Evolutionary conservation across 1,140 invertebrate species (phyloP), one percentile per base, ranked within the genome.

Genomic region (Platyura marginata): DNA sequence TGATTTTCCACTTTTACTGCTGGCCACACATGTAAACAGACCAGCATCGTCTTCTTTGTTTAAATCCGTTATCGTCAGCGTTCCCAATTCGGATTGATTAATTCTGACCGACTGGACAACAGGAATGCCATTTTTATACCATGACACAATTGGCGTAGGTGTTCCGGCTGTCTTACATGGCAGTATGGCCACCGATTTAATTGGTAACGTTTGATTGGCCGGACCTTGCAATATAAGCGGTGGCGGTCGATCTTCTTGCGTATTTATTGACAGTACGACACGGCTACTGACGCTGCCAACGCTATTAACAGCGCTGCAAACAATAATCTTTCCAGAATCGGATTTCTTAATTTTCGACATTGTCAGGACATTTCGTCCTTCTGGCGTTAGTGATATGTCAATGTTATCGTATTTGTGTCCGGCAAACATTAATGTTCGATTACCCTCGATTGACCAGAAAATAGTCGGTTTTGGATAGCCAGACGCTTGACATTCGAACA

Each of bases 211-310:
- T 71, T 94, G 90, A 67, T 94, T 93, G 49, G 81, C 77, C 33
- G 89, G 88, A 22, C 87, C 88, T 49, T 79, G 67, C 47, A 75
- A 71, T 53, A 95, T 93, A 45, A 92, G 76, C 42, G 90, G 90
- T 32, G 90, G 90, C 46, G 85, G 83, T 45, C 72, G 62, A 56
- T 80, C 77, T 57, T 80, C 78, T 62, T 76, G 74, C 53, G 79
- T 79, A 46, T 77, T 79, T 41, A 89, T 78, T 44, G 75, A 76
- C 45, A 90, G 64, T 54, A 75, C 70, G 34, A 81, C 83, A 52
- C 81, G 72, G 43, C 75, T 74, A 47, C 79, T 77, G 10, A 77
- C 75, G 45, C 79, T 82, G 32, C 85, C 85, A 21, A 82, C 81
- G 41, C 71, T 71, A 60, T 83, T 88, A 20, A 88, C 71, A 21